Evolutionary conservation across 2,113 vertebrate genomes (phyloP), one percentile per base, ranked within the genome.

Genomic region (Elephantulus edwardii): DNA sequence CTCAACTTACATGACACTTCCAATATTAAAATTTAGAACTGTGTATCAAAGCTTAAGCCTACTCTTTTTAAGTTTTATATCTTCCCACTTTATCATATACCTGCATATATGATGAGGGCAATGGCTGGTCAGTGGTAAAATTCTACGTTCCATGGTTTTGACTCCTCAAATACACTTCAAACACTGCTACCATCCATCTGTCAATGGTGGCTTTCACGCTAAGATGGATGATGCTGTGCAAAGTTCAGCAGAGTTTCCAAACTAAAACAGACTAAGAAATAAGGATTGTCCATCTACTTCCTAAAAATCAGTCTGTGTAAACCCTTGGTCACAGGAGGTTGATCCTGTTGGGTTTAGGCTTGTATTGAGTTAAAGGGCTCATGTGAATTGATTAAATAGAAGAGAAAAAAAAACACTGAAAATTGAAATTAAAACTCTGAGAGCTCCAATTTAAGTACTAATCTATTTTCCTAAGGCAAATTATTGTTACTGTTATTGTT

Each of bases 61-160:
- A 86, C 28, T 35, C 4, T 80, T 90, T 89, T 72, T 71, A 75
- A 76, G 75, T 89, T 42, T 91, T 46, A 5, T 56, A 84, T 81
- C 50, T 79, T 78, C 22, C 35, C 16, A 19, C 8, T 26, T 79
- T 75, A 24, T 16, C 52, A 4, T 72, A 30, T 80, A 54, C 54
- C 46, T 72, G 13, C 9, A 38, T 33, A 5, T 46, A 22, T 78
- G 33, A 46, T 75, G 35, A 68, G 9, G 66, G 66, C 3, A 38
- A 16, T 19, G 64, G n/a, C 8, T 19, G 14, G 20, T 68, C 66
- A 38, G 17, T 38, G 66, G n/a, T 22, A 20, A 3, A 38, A 38
- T 68, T n/a, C 35, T 38, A 68, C n/a, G n/a, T 68, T 38, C n/a
- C 66, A 68, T 24, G 35, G 1, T 3, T 38, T 35, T 38, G 28